A percentile compares a stretch with the other conserved stretches of the same genome.
Conservation (phyloP, 1,140 invertebrate species). For the Lanistes nyassanus region DNA sequence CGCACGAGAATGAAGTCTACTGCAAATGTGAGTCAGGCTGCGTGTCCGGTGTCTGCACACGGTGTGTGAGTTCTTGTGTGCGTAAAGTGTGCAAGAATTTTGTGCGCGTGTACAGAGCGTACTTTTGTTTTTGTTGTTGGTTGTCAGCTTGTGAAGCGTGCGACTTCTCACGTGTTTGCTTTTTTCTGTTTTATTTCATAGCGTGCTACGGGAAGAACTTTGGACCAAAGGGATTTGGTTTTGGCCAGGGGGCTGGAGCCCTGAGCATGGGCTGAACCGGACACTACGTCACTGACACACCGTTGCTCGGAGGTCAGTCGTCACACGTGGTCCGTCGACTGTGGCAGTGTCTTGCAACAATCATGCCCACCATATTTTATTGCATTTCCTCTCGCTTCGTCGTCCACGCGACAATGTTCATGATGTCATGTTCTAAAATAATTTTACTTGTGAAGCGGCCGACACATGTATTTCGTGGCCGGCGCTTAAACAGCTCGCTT, state of each 20-base stretch:
- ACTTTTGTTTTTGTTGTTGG: background rate
- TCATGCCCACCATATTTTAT: background rate
- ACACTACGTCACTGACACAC: background rate
- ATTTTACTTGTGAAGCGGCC: too few species aligned
- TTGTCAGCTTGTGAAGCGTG: too few species aligned
- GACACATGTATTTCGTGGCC: too few species aligned
- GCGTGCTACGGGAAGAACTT: conserved; percentile 91
- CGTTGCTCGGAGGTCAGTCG: background rate
- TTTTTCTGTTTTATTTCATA: conserved; percentile 37
- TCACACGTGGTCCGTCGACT: conserved; percentile 3
- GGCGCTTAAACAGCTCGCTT: too few species aligned
- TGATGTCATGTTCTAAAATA: background rate
- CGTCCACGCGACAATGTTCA: background rate
- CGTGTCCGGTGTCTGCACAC: background rate
- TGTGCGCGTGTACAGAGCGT: background rate
- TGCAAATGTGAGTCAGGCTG: conserved; percentile 51
- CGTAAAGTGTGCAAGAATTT: background rate
- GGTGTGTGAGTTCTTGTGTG: background rate
- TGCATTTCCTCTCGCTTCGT: background rate
- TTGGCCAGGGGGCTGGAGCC: conserved; percentile 96
- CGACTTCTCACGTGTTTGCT: background rate
- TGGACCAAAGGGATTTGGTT: conserved; percentile 94
- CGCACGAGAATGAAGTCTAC: conserved; percentile 56
- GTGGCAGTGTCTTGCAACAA: conserved; percentile 1
- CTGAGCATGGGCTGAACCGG: conserved; percentile 80